A percentile compares a stretch with the other conserved stretches of the same genome.
Evolutionary conservation across 2,888 invertebrate species (phyloP).

Genomic region (Mayetiola destructor): DNA sequence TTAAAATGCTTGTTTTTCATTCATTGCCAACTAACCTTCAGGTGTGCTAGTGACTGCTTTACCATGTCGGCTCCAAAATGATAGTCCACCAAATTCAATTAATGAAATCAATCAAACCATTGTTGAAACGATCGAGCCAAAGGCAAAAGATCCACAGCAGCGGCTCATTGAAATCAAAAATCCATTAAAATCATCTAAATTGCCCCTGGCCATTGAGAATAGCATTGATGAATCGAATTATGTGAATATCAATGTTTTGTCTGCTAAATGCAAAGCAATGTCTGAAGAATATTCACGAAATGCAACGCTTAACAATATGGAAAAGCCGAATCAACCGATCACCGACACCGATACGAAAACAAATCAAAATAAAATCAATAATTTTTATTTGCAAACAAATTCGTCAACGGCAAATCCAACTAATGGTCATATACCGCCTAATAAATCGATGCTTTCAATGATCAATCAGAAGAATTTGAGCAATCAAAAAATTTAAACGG

Average conservation of each 20-base stretch:
- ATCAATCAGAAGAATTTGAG: not conserved
- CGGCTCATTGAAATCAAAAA: constrained; percentile 20
- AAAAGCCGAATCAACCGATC: not conserved
- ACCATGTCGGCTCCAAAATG: constrained; percentile 32
- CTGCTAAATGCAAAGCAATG: not conserved
- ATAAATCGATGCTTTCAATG: not conserved
- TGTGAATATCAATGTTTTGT: not conserved
- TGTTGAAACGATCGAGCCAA: constrained; percentile 12
- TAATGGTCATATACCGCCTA: not conserved
- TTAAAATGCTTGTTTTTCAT: constrained; percentile 15
- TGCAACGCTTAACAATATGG: not conserved
- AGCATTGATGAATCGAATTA: not conserved
- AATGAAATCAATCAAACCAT: constrained; percentile 26
- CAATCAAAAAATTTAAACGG: not conserved
- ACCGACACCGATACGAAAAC: not conserved
- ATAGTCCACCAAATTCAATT: constrained; percentile 18
- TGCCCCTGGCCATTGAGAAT: not conserved
- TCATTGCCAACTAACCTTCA: constrained; percentile 19
- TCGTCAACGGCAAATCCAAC: not conserved
- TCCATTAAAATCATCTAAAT: constrained; percentile 8
- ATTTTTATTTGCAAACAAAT: constrained; percentile 2
- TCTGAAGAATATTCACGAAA: not conserved
- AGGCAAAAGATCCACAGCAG: constrained; percentile 21
- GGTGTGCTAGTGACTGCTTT: constrained; percentile 35
- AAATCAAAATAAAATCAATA: not conserved